phyloP scores from a whole-genome alignment of 2,797 vertebrate species.

The Mus caroli region DNA sequence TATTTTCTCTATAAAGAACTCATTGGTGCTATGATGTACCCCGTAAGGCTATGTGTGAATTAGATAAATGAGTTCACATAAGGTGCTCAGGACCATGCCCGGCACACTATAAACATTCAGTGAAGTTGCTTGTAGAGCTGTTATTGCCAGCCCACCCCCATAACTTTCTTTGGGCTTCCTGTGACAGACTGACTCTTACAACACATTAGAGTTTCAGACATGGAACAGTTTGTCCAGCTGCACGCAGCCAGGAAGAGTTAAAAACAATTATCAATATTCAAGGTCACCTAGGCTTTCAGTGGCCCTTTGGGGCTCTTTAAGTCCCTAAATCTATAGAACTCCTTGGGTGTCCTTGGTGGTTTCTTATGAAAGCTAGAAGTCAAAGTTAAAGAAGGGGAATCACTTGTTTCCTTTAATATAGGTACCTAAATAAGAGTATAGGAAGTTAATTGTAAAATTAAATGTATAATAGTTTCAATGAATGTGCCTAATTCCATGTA shows the following conservation, averaged over 20 bases:
- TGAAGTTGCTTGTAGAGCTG: background rate
- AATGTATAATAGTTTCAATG: background rate
- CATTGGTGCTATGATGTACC: background rate
- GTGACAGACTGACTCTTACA: too few species aligned
- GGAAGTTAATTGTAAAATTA: background rate
- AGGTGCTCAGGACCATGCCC: constrained; percentile 18
- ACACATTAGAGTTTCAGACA: background rate
- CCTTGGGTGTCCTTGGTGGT: background rate
- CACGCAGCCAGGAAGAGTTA: background rate
- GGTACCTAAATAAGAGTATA: background rate
- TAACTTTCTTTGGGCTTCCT: background rate
- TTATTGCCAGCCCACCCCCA: background rate
- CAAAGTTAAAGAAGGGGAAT: background rate
- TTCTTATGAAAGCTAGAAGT: constrained; percentile 2
- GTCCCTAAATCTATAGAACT: background rate
- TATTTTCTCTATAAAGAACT: background rate
- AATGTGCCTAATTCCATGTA: background rate
- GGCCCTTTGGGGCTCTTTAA: background rate
- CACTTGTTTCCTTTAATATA: constrained; percentile 11
- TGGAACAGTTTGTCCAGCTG: background rate
- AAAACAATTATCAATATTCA: background rate
- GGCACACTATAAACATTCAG: background rate
- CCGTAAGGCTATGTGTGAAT: background rate
- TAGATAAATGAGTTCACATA: background rate
- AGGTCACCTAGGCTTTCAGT: constrained; percentile 7